Base-by-base conservation (phyloP, 2,797 vertebrate genomes). In the Poecilia velifera region DNA sequence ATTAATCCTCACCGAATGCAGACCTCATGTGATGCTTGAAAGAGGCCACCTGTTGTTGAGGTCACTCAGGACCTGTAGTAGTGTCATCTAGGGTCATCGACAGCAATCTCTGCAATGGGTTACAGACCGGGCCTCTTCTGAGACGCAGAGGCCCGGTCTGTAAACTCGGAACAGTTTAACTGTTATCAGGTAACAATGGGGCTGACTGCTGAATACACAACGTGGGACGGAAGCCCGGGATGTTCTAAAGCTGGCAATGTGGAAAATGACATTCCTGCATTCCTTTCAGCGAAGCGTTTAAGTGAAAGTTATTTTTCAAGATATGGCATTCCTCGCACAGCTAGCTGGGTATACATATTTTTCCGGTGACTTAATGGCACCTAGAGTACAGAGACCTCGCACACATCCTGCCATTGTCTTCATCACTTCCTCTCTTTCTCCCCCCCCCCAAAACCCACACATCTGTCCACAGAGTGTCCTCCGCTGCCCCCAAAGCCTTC, bases 391-490 rank as follows among this genome's bases (percentile, higher is more conserved):
- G 90, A 86, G 91, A 90, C 86, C 81, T 75, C 64, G 81, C 86
- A 76, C 88, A 86, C 86, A 92, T 93, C 92, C 92, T 92, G 90
- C 89, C 72, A 92, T 94, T 93, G 93, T 94, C 85, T 88, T 87
- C 81, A 87, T 88, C 82, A 16, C 77, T 91, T 93, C 93, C 93
- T 89, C 92, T 94, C 88, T 34, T 34, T 34, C 78, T 87, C 84
- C 86, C 92, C 91, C 43, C 43, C 18, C 2, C 47, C 5, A 2
- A 49, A 20, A 49, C 20, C 47, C 20, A 6, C 6, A 51, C 49
- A 89, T 94, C 92, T 93, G 94, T 93, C 91, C 79, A 80, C 89
- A 88, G 88, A 5, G 41, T 85, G 91, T 93, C 89, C 93, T 90
- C 82, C 77, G 76, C 59, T 91, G 76, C 86, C 86, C 90, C 81